Evolutionary conservation across 2,797 vertebrate genomes (phyloP).

Genomic region (Serranus cabrilla): DNA sequence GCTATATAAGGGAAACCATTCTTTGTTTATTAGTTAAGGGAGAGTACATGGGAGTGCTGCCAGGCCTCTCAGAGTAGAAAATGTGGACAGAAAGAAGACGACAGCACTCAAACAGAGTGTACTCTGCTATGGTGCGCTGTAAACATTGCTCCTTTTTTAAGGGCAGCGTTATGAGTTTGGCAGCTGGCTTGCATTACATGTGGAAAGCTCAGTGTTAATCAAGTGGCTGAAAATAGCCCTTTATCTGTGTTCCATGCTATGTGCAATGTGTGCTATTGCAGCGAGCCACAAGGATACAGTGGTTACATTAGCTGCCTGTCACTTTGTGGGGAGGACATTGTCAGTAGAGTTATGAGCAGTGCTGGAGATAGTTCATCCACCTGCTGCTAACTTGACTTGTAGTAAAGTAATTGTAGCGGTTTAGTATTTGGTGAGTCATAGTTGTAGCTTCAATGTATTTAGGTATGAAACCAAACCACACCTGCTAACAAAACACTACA

Average conservation of each 20-base stretch:
- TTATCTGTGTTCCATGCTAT: constrained; percentile 61
- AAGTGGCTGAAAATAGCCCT: constrained; percentile 75
- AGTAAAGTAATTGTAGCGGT: neutral
- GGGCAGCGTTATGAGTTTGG: constrained; percentile 43
- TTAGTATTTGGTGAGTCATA: neutral
- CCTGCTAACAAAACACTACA: neutral
- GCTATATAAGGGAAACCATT: constrained; percentile 86
- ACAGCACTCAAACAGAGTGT: constrained; percentile 60
- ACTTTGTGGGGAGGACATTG: constrained; percentile 31
- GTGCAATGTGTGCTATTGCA: constrained; percentile 53
- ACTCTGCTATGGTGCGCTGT: constrained; percentile 65
- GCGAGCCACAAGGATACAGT: constrained; percentile 37
- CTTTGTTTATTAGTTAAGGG: constrained; percentile 84
- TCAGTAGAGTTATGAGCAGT: constrained; percentile 34
- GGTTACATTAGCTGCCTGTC: constrained; percentile 42
- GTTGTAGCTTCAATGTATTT: constrained; percentile 2
- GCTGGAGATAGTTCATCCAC: constrained; percentile 31
- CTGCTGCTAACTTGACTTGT: constrained; percentile 21
- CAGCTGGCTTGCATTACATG: constrained; percentile 78
- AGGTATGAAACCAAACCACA: neutral
- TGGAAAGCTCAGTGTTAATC: constrained; percentile 72
- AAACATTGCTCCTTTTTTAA: constrained; percentile 57
- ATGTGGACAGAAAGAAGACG: constrained; percentile 71
- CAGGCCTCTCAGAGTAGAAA: constrained; percentile 72
- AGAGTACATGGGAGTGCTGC: constrained; percentile 76